Conservation (phyloP, 2,888 invertebrate species). For the Nymphalis c-album region DNA sequence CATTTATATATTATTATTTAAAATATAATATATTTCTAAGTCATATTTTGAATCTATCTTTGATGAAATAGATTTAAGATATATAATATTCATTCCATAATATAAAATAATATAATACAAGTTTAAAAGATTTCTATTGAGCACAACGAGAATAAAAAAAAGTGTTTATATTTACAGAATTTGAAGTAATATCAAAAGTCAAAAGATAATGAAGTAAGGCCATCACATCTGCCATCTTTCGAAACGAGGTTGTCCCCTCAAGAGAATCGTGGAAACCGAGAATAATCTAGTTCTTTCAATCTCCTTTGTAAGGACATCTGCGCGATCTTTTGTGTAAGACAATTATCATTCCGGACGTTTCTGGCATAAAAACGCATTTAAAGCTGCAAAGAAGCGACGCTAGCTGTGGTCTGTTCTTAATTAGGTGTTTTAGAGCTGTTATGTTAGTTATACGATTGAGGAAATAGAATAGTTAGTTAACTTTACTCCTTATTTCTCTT, state of each 20-base stretch:
- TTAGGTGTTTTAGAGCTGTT: conserved; percentile 40
- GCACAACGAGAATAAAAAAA: too few species aligned
- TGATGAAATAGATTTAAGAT: too few species aligned
- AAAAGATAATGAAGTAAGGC: conserved; percentile 32
- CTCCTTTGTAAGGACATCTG: conserved; percentile 69
- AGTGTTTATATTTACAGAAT: not conserved
- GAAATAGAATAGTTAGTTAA: not conserved
- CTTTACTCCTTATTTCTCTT: not conserved
- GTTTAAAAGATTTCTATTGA: too few species aligned
- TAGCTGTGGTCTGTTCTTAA: conserved; percentile 37
- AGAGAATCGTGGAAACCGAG: conserved; percentile 49
- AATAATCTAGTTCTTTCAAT: conserved; percentile 75
- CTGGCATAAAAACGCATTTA: conserved; percentile 66
- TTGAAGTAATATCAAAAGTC: conserved; percentile 25
- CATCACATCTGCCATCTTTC: conserved; percentile 30
- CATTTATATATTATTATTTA: not conserved
- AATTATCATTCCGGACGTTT: conserved; percentile 69
- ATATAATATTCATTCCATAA: too few species aligned
- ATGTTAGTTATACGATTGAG: not conserved
- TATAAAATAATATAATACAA: too few species aligned
- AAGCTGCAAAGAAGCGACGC: conserved; percentile 45
- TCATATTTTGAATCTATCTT: too few species aligned
- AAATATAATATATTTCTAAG: conserved; percentile 1
- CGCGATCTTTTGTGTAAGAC: conserved; percentile 70
- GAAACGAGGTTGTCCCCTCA: conserved; percentile 40